Conservation (phyloP, 2,797 vertebrate species). For the Peromyscus eremicus region DNA sequence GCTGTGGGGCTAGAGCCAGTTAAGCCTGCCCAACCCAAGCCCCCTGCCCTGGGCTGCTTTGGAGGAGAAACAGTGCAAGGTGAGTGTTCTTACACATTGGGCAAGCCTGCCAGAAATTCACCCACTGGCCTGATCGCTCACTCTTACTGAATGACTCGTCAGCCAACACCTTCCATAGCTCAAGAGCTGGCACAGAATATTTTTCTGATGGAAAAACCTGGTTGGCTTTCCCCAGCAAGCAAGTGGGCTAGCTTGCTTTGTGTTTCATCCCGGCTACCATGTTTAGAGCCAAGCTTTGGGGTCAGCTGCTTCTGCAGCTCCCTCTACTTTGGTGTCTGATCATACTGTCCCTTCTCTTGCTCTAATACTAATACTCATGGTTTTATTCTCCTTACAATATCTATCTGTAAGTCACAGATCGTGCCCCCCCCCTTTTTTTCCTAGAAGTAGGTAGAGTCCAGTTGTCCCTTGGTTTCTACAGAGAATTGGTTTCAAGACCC, state of each 20-base stretch:
- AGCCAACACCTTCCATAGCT: not conserved
- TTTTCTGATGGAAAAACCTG: not conserved
- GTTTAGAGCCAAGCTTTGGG: not conserved
- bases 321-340: not conserved
- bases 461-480: not conserved
- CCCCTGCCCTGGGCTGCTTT: not conserved
- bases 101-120: not conserved
- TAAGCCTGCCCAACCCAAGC: too few species aligned
- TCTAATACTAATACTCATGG: not conserved
- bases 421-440: not conserved
- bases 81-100: not conserved
- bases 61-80: not conserved
- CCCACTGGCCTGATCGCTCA: not conserved
- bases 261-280: not conserved
- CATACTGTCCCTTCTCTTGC: not conserved
- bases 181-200: not conserved
- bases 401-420: constrained; percentile 14
- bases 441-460: not conserved
- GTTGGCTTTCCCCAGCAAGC: not conserved
- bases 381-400: not conserved
- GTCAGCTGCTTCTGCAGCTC: not conserved
- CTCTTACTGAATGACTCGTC: constrained; percentile 18
- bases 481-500: not conserved
- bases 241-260: not conserved
- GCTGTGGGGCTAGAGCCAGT: too few species aligned